Conservation (phyloP, 2,113 vertebrate genomes). For the Cebidichthys violaceus region DNA sequence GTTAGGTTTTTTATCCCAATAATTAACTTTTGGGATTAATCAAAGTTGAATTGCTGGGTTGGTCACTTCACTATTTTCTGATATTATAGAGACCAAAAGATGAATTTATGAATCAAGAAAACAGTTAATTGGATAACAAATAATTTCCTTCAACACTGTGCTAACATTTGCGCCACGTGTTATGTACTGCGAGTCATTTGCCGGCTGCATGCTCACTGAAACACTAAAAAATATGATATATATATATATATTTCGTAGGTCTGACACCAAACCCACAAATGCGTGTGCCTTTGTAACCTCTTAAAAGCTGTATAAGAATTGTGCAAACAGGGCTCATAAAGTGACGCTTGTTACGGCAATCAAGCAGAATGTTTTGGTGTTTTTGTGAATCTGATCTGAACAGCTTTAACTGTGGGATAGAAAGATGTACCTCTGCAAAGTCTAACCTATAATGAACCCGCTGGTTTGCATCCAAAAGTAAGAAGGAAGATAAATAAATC, state of each 20-base stretch:
- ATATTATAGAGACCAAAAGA: too few species aligned
- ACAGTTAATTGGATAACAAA: too few species aligned
- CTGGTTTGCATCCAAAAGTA: slow-evolving; percentile 24
- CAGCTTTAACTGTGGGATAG: slow-evolving; percentile 5
- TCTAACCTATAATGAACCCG: background rate
- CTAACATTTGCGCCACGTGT: background rate
- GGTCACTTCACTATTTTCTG: too few species aligned
- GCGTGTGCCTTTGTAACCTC: slow-evolving; percentile 2
- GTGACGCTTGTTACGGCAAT: background rate
- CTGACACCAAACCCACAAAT: slow-evolving; percentile 20
- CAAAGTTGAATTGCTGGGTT: too few species aligned
- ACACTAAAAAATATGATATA: slow-evolving; percentile 7
- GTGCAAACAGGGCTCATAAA: slow-evolving; percentile 59
- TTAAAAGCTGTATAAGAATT: slow-evolving; percentile 1
- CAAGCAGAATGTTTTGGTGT: background rate
- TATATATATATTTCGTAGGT: background rate
- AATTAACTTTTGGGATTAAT: too few species aligned
- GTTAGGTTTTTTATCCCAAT: too few species aligned
- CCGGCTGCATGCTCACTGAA: background rate
- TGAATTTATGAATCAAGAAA: too few species aligned
- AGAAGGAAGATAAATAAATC: slow-evolving; percentile 31
- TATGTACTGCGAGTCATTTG: slow-evolving; percentile 7
- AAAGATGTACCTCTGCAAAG: background rate
- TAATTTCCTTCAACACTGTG: background rate
- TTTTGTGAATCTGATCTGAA: slow-evolving; percentile 15